Evolutionary conservation across 2,797 vertebrate genomes (phyloP).

Genomic region (Hypotaenidia okinawae): DNA sequence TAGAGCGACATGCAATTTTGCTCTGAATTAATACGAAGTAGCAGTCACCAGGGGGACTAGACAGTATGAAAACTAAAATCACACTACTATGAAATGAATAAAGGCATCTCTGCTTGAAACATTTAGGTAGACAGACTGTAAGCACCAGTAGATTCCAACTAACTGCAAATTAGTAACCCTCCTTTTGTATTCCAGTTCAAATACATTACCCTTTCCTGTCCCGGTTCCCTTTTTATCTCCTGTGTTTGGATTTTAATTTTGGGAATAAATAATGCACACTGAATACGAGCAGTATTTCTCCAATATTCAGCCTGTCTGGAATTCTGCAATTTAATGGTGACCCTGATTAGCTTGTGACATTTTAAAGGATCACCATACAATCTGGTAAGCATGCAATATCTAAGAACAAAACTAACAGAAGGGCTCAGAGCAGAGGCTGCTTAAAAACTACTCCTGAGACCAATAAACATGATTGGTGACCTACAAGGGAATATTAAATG

Average conservation of each 20-base stretch:
- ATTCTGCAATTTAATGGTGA: background rate
- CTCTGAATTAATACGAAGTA: conserved; percentile 14
- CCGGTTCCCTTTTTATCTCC: background rate
- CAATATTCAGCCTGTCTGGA: background rate
- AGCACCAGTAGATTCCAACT: background rate
- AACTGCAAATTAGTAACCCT: background rate
- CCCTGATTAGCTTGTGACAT: background rate
- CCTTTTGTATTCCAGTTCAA: background rate
- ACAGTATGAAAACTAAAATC: conserved; percentile 16
- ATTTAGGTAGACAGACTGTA: background rate
- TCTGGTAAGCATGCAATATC: background rate
- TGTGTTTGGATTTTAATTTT: background rate
- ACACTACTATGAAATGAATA: background rate
- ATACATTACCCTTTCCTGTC: background rate
- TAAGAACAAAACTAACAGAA: background rate
- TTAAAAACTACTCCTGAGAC: conserved; percentile 16
- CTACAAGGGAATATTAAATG: conserved; percentile 3
- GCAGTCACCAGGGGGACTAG: background rate
- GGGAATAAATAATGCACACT: background rate
- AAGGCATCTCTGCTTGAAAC: background rate
- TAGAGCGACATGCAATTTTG: background rate
- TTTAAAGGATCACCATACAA: background rate
- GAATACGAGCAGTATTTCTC: background rate
- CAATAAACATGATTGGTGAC: background rate
- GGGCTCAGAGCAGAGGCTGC: background rate